phyloP scores from a whole-genome alignment of 37 sponge, comb jelly and placozoan species.

The Geodia barretti region DNA sequence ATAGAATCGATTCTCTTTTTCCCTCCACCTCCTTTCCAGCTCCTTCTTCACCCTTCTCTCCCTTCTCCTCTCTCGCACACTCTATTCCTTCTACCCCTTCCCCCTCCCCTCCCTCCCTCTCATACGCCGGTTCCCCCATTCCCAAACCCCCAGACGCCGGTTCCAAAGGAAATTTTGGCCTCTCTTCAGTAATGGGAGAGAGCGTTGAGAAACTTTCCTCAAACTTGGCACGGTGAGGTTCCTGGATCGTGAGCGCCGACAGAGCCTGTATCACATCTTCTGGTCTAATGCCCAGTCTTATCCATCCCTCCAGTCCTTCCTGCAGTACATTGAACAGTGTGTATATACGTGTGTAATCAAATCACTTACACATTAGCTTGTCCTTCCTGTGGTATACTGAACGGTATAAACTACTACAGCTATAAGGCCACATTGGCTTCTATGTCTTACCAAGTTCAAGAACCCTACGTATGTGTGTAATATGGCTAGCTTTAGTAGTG shows the following conservation, averaged over 20 bases:
- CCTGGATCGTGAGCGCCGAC: conserved; percentile 31
- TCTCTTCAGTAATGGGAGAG: neutral
- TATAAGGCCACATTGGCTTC: no score
- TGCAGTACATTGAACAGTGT: no score
- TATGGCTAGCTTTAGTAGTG: no score
- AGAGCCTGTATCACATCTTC: conserved; percentile 58
- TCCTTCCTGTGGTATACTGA: no score
- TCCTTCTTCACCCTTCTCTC: conserved; percentile 2
- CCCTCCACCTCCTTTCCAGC: neutral
- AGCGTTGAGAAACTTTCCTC: neutral
- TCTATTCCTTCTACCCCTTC: conserved; percentile 1
- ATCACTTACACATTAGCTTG: no score
- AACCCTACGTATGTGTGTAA: no score
- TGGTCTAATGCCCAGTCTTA: conserved; percentile 41
- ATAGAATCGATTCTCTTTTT: neutral
- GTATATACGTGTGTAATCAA: no score
- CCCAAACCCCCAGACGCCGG: neutral
- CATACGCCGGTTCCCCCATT: conserved; percentile 18
- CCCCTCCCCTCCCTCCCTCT: conserved; percentile 5
- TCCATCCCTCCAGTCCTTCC: conserved; percentile 45
- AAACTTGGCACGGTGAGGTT: neutral
- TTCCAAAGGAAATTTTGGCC: no score
- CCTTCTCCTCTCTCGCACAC: neutral
- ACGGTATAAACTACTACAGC: no score
- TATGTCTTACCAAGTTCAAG: no score